Conservation (phyloP, 2,797 vertebrate genomes). For the Thamnophis elegans region DNA sequence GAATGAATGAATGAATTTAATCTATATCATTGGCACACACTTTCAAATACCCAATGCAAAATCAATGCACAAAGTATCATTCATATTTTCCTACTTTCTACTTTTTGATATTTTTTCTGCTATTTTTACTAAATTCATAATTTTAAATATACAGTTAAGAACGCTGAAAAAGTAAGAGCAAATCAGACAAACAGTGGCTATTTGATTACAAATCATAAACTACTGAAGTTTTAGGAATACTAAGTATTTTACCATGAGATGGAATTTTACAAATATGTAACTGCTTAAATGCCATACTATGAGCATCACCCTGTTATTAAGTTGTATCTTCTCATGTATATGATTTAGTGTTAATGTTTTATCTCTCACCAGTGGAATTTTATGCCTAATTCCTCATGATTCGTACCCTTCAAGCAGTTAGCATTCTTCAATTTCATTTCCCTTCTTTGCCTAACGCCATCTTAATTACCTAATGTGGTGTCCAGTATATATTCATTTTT, state of each 20-base stretch:
- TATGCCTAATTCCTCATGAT: not conserved
- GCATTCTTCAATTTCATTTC: not conserved
- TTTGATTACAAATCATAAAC: slow-evolving; percentile 41
- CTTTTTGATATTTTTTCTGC: not conserved
- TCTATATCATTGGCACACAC: not conserved
- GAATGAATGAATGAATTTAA: not conserved
- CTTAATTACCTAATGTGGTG: not conserved
- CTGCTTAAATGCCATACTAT: slow-evolving; percentile 30
- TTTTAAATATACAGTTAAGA: slow-evolving; percentile 22
- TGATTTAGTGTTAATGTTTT: slow-evolving; percentile 31
- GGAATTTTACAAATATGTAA: slow-evolving; percentile 45
- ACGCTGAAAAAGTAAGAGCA: not conserved
- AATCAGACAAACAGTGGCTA: not conserved
- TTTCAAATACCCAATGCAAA: not conserved
- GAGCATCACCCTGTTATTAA: slow-evolving; percentile 36
- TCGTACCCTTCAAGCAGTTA: not conserved
- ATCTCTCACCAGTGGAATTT: slow-evolving; percentile 53
- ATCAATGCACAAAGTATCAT: not conserved
- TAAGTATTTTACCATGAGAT: slow-evolving; percentile 40
- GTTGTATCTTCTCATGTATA: slow-evolving; percentile 41
- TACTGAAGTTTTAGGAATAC: slow-evolving; percentile 2
- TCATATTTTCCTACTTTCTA: not conserved
- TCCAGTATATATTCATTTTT: slow-evolving; percentile 10
- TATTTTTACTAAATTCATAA: slow-evolving; percentile 14
- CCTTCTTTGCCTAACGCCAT: not conserved